Evolutionary conservation across 2,113 vertebrate genomes (phyloP).

Genomic region (Rhea pennata): DNA sequence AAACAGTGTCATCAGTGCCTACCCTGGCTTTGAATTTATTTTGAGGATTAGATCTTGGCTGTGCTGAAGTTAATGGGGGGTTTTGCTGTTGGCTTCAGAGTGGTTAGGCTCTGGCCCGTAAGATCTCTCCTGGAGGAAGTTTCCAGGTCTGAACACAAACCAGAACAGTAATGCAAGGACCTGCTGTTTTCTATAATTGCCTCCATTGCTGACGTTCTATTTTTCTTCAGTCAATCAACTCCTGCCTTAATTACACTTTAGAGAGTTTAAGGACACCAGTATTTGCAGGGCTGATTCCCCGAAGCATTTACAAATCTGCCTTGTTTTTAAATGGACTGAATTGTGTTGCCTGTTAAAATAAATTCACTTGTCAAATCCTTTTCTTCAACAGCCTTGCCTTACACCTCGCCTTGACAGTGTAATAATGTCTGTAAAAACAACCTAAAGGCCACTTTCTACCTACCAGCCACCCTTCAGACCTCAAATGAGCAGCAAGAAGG

Average conservation of each 20-base stretch:
- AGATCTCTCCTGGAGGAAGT: not conserved
- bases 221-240: conserved; percentile 65
- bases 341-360: conserved; percentile 7
- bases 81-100: not conserved
- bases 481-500: not conserved
- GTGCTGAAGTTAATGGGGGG: not conserved
- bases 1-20: not conserved
- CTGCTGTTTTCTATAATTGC: conserved; percentile 28
- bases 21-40: not conserved
- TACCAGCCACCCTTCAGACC: not conserved
- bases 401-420: not conserved
- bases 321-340: not conserved
- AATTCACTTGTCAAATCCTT: conserved; percentile 30
- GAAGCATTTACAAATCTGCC: not conserved
- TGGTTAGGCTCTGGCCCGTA: not conserved
- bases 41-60: not conserved
- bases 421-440: conserved; percentile 53
- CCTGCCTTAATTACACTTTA: conserved; percentile 46
- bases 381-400: conserved; percentile 38
- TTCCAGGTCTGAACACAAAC: not conserved
- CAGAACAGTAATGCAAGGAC: not conserved
- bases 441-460: not conserved
- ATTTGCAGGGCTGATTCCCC: not conserved
- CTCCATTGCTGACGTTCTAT: not conserved
- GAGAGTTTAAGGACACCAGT: not conserved